Evolutionary conservation across 2,888 invertebrate species (phyloP).

Genomic region (Acrobasis consociella): DNA sequence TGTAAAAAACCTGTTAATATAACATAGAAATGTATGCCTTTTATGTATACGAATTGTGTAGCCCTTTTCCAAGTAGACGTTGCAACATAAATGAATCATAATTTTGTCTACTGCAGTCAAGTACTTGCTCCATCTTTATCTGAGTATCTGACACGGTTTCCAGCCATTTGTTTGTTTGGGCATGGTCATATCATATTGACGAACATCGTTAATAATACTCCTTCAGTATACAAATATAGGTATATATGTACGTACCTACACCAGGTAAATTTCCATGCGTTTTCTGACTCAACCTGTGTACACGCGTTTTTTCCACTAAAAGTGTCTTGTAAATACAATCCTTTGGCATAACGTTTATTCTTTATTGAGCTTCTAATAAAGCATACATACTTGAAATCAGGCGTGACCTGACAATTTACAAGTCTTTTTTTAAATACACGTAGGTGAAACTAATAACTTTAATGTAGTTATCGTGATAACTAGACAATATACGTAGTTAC

Average conservation of each 20-base stretch:
- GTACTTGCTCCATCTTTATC: not conserved
- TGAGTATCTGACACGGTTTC: conserved; percentile 16
- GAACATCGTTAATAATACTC: conserved; percentile 5
- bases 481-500: too few relatives aligned
- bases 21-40: too few relatives aligned
- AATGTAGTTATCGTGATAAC: not conserved
- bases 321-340: not conserved
- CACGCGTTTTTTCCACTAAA: conserved; percentile 3
- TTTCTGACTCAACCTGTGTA: not conserved
- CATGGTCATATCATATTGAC: not conserved
- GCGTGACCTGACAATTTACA: not conserved
- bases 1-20: too few relatives aligned
- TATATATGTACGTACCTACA: too few relatives aligned
- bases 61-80: not conserved
- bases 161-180: not conserved
- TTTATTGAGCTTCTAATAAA: not conserved
- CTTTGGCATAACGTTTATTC: not conserved
- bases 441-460: not conserved
- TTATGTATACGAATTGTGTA: too few relatives aligned
- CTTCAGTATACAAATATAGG: not conserved
- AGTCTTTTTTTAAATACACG: not conserved
- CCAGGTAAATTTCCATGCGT: not conserved
- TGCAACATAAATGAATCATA: conserved; percentile 8
- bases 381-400: not conserved
- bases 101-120: not conserved